phyloP scores from a whole-genome alignment of 2,797 vertebrate genomes.

The Danio choprae region DNA sequence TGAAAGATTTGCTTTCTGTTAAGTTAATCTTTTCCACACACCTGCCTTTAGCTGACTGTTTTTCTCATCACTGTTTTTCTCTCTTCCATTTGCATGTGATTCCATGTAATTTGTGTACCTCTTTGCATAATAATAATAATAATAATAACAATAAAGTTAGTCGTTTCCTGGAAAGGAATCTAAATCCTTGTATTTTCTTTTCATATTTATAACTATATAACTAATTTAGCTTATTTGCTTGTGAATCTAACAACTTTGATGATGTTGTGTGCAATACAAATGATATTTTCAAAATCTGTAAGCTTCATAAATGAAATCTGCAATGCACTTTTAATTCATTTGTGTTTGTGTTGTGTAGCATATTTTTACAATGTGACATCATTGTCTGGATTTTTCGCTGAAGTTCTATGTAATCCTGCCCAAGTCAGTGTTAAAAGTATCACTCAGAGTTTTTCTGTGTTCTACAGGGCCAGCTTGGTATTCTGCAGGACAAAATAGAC shows the following conservation, averaged over 20 bases:
- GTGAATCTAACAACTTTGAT: neutral
- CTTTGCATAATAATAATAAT: too few species aligned
- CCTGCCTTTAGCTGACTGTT: too few species aligned
- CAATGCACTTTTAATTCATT: neutral
- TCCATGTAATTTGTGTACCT: too few species aligned
- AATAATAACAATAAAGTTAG: too few species aligned
- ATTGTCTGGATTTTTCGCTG: neutral
- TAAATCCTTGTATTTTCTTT: too few species aligned
- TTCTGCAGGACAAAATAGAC: conserved; percentile 91
- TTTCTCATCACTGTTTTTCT: too few species aligned
- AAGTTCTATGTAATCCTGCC: neutral
- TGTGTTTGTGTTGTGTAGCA: neutral
- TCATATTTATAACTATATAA: too few species aligned
- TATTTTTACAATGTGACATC: neutral
- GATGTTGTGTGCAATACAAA: neutral
- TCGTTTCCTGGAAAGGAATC: too few species aligned
- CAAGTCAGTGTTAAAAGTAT: neutral
- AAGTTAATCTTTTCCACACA: too few species aligned
- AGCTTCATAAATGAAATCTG: neutral
- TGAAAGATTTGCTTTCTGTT: too few species aligned
- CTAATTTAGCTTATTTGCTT: too few species aligned
- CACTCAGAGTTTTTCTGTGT: neutral
- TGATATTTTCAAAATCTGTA: neutral
- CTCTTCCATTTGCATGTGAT: too few species aligned
- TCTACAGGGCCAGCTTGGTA: conserved; percentile 85